These are phyloP conservation scores for Numida meleagris DNA, from an alignment of 2,113 vertebrate genomes.

Conservation along the genomic window DNA sequence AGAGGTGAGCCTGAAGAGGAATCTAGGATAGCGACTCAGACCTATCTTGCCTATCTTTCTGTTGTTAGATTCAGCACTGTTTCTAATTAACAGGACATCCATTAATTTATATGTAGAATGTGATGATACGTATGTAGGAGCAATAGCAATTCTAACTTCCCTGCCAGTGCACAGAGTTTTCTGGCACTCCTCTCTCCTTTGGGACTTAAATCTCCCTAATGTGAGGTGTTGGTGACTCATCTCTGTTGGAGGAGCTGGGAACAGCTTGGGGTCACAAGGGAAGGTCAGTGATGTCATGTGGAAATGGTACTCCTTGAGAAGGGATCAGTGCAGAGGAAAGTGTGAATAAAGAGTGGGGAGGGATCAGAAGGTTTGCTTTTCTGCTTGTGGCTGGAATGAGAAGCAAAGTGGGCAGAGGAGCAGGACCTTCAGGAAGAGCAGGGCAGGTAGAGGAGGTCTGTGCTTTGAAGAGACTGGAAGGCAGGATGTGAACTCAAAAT, in stretches of 20 bases:
- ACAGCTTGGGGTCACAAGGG: neutral
- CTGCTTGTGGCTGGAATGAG: neutral
- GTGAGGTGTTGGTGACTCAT: neutral
- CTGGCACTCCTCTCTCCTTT: neutral
- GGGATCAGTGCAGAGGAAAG: accelerated
- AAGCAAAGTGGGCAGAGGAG: neutral
- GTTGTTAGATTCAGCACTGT: neutral
- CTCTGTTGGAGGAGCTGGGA: neutral
- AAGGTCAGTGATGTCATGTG: neutral
- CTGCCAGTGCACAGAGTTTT: neutral
- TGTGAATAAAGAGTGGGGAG: neutral
- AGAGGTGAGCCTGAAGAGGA: neutral
- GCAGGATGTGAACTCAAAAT: neutral
- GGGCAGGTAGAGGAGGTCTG: neutral
- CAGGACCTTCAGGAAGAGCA: neutral
- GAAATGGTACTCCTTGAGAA: neutral
- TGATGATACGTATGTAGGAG: neutral
- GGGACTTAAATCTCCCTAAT: neutral
- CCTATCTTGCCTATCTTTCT: neutral
- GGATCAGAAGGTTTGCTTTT: neutral
- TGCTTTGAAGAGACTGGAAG: neutral
- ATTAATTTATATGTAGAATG: neutral
- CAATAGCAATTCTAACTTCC: neutral
- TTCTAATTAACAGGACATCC: neutral
- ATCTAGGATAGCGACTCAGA: neutral